Evolutionary conservation across 1,140 invertebrate genomes (phyloP).

Genomic region (Drosophila lowei): DNA sequence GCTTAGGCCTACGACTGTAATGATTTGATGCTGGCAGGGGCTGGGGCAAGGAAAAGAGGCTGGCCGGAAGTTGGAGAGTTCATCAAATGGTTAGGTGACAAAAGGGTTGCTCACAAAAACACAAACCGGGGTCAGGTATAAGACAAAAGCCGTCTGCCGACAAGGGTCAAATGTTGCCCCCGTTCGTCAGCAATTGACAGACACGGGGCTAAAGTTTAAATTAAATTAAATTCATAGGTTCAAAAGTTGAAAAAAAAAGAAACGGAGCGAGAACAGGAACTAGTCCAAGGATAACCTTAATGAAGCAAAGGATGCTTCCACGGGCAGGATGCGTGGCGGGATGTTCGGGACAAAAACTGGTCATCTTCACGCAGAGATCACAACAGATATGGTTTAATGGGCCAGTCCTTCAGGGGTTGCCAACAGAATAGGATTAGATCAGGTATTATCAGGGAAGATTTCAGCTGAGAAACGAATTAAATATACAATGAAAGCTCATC

Average conservation of each 20-base stretch:
- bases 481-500: too few relatives aligned
- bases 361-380: constrained; percentile 28
- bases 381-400: constrained; percentile 25
- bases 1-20: constrained; percentile 2
- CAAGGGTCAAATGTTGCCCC: constrained; percentile 60
- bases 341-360: constrained; percentile 47
- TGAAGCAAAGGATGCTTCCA: constrained; percentile 40
- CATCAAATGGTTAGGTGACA: constrained; percentile 76
- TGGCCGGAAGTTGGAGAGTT: constrained; percentile 67
- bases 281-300: constrained; percentile 33
- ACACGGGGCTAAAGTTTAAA: constrained; percentile 73
- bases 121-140: constrained; percentile 63
- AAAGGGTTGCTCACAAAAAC: constrained; percentile 62
- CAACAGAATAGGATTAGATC: background rate
- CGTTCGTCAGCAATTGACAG: constrained; percentile 50
- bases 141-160: constrained; percentile 54
- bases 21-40: too few relatives aligned
- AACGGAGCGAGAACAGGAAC: constrained; percentile 4
- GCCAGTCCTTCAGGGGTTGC: constrained; percentile 18
- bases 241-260: constrained; percentile 56
- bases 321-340: constrained; percentile 49
- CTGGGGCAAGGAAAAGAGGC: constrained; percentile 24
- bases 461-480: background rate
- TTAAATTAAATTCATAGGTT: constrained; percentile 78
- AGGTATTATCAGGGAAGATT: background rate